Evolutionary conservation across 2,888 invertebrate species (phyloP).

Genomic region (Chaetogeoica ovagalla): DNA sequence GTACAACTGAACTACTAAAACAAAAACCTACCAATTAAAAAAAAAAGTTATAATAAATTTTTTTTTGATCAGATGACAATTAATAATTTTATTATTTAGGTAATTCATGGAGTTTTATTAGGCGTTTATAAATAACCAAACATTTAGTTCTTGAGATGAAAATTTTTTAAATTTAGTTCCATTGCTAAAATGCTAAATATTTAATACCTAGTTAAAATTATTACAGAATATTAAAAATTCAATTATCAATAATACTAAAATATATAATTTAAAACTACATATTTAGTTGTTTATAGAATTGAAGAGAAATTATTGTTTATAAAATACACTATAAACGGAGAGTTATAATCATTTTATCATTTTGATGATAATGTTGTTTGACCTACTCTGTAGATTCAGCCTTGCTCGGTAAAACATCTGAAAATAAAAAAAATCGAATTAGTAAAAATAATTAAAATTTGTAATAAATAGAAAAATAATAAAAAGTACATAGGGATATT

Average conservation of each 20-base stretch:
- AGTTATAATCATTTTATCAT: slow-evolving; percentile 4
- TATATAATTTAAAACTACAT: slow-evolving; percentile 5
- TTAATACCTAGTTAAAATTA: not conserved
- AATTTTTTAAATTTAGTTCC: slow-evolving; percentile 18
- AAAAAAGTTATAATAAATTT: not conserved
- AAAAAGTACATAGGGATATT: slow-evolving; percentile 13
- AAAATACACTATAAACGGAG: slow-evolving; percentile 18
- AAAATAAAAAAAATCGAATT: slow-evolving; percentile 28
- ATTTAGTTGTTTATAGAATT: not conserved
- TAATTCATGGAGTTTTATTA: not conserved
- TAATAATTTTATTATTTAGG: not conserved
- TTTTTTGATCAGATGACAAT: not conserved
- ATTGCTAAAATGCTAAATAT: not conserved
- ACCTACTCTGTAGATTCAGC: slow-evolving; percentile 3
- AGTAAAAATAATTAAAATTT: slow-evolving; percentile 16
- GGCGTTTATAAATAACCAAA: slow-evolving; percentile 4
- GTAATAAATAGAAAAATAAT: not conserved
- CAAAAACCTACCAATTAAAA: slow-evolving; percentile 27
- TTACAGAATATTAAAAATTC: not conserved
- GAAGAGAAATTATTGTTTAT: slow-evolving; percentile 17
- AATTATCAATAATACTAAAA: not conserved
- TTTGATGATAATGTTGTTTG: slow-evolving; percentile 22
- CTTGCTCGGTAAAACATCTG: slow-evolving; percentile 1
- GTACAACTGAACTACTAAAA: slow-evolving; percentile 35
- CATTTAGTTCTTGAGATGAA: slow-evolving; percentile 4